Evolutionary conservation across 2,113 vertebrate species (phyloP).

Genomic region (Panthera tigris): DNA sequence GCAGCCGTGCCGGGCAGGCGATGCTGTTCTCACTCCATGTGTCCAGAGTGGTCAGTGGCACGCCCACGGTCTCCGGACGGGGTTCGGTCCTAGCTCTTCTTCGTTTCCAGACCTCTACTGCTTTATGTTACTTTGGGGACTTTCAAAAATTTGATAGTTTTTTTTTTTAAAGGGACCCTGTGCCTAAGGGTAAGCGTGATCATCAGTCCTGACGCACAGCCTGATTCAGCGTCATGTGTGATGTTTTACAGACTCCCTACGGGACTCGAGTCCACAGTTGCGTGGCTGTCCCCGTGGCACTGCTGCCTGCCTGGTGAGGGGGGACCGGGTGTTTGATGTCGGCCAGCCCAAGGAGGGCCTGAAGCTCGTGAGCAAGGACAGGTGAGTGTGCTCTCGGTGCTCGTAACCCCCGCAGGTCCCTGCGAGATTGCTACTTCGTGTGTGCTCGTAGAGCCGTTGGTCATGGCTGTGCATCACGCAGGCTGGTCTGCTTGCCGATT

Average conservation of each 20-base stretch:
- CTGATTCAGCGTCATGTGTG: accelerated
- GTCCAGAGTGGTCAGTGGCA: background rate
- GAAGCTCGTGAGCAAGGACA: slow-evolving; percentile 86
- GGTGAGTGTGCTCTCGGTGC: slow-evolving; percentile 80
- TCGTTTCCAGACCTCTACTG: background rate
- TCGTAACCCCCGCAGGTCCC: background rate
- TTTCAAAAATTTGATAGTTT: background rate
- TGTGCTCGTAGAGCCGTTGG: accelerated
- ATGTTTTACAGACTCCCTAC: slow-evolving; percentile 51
- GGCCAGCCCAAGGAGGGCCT: slow-evolving; percentile 87
- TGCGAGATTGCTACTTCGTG: accelerated
- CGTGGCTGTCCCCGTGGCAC: slow-evolving; percentile 85
- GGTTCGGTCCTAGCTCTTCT: background rate
- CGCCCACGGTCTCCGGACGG: background rate
- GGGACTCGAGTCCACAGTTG: slow-evolving; percentile 75
- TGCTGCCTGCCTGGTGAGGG: slow-evolving; percentile 91
- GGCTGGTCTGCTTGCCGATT: background rate
- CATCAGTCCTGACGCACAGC: accelerated
- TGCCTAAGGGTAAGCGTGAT: accelerated
- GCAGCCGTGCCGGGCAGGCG: background rate
- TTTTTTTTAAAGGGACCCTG: no score
- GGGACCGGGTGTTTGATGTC: slow-evolving; percentile 83
- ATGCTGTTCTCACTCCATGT: no score
- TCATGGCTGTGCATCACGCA: accelerated
- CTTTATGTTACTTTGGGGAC: background rate